A percentile compares a stretch with the other conserved stretches of the same genome.
phyloP scores from a whole-genome alignment of 2,113 vertebrate species.

The Rostratula benghalensis region DNA sequence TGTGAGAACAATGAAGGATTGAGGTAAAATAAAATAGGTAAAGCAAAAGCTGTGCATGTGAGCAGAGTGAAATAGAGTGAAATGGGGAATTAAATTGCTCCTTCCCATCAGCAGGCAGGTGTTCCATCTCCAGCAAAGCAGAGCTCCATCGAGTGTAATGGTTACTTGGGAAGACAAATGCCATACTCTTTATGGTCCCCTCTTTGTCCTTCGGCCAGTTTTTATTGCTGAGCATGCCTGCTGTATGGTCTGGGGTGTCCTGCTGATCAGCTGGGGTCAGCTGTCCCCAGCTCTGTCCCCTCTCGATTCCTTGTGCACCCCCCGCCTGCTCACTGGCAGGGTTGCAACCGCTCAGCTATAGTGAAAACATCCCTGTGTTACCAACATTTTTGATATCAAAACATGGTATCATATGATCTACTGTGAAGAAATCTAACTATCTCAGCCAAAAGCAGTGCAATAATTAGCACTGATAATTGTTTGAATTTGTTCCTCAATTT shows the following conservation, averaged over 20 bases:
- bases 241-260: background rate
- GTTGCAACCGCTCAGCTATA: accelerated
- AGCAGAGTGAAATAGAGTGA: background rate
- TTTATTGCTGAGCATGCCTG: background rate
- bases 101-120: accelerated
- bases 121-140: background rate
- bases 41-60: background rate
- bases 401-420: background rate
- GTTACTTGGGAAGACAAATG: background rate
- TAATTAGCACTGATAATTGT: no score
- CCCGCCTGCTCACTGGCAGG: accelerated
- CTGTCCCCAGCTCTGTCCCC: background rate
- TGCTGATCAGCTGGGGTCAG: background rate
- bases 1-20: accelerated
- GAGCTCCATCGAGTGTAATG: background rate
- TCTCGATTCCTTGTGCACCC: background rate
- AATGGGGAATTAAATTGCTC: background rate
- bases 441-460: no score
- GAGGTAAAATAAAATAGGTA: background rate
- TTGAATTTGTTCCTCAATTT: background rate
- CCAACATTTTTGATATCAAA: background rate
- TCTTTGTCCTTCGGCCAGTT: background rate
- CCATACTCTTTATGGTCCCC: accelerated
- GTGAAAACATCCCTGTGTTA: background rate
- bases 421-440: no score